A percentile compares a stretch with the other conserved stretches of the same genome.
Conservation (phyloP, 2,113 vertebrate species). For the Chloropsis cyanopogon region DNA sequence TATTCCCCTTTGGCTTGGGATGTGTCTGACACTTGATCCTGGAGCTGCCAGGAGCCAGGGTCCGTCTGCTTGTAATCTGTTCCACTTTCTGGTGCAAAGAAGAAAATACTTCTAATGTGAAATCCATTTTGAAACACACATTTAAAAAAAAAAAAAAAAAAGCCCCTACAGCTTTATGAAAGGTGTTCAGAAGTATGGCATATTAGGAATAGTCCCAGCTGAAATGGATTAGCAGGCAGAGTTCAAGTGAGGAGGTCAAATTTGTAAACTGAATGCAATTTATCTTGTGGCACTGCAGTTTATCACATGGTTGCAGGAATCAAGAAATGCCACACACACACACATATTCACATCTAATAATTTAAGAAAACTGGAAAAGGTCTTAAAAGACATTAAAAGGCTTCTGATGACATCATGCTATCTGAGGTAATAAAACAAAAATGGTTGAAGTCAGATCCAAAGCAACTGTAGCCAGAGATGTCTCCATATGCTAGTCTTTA, state of each 20-base stretch:
- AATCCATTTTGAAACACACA: not conserved
- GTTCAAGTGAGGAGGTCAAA: conserved; percentile 61
- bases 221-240: conserved; percentile 54
- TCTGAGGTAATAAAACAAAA: conserved; percentile 17
- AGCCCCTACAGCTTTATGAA: conserved; percentile 37
- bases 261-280: conserved; percentile 47
- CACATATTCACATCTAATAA: conserved; percentile 47
- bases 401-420: conserved; percentile 48
- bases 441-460: not conserved
- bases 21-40: fast-evolving
- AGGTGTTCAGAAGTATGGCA: conserved; percentile 24
- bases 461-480: not conserved
- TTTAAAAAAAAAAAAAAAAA: not conserved
- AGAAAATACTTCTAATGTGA: not conserved
- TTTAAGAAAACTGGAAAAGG: conserved; percentile 21
- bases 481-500: not conserved
- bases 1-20: not conserved
- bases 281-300: conserved; percentile 47
- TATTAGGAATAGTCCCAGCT: conserved; percentile 48
- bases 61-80: not conserved
- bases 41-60: not conserved
- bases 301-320: conserved; percentile 17
- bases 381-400: conserved; percentile 22
- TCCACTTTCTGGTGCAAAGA: not conserved
- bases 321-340: conserved; percentile 14